Evolutionary conservation across 2,888 invertebrate species (phyloP).

Genomic region (Drosophila seclusa): DNA sequence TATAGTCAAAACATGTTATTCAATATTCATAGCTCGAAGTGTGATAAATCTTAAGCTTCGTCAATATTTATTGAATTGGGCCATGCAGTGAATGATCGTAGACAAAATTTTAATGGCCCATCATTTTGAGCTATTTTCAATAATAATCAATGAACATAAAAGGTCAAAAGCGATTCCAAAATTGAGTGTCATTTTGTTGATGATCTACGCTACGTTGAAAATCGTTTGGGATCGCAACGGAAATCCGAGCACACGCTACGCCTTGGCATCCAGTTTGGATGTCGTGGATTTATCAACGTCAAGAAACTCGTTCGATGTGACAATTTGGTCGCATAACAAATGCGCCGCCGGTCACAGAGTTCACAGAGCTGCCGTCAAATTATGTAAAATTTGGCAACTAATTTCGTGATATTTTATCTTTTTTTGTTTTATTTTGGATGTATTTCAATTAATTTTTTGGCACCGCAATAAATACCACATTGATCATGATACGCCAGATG

Average conservation of each 20-base stretch:
- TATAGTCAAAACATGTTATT: not conserved
- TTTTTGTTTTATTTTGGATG: constrained; percentile 14
- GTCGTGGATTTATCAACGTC: constrained; percentile 8
- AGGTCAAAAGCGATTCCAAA: constrained; percentile 57
- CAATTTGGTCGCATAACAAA: constrained; percentile 58
- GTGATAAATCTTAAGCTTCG: not conserved
- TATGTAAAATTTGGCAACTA: constrained; percentile 76
- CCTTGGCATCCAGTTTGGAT: constrained; percentile 32
- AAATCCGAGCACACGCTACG: constrained; percentile 33
- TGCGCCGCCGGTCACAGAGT: constrained; percentile 54
- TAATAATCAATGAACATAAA: constrained; percentile 31
- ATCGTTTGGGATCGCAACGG: constrained; percentile 28
- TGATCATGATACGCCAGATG: constrained; percentile 53
- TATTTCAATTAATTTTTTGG: constrained; percentile 38
- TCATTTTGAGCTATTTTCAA: constrained; percentile 50
- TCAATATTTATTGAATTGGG: not conserved
- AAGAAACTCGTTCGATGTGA: constrained; percentile 34
- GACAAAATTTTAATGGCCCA: constrained; percentile 24
- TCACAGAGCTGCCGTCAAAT: constrained; percentile 70
- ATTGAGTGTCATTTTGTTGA: constrained; percentile 31
- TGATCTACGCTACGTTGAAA: not conserved
- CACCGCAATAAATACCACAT: constrained; percentile 44
- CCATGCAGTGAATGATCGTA: constrained; percentile 10
- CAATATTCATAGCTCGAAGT: not conserved
- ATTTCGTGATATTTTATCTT: constrained; percentile 36